These are phyloP conservation scores for Odontocerum albicorne DNA, from an alignment of 2,888 invertebrate species.

Conservation along the genomic window DNA sequence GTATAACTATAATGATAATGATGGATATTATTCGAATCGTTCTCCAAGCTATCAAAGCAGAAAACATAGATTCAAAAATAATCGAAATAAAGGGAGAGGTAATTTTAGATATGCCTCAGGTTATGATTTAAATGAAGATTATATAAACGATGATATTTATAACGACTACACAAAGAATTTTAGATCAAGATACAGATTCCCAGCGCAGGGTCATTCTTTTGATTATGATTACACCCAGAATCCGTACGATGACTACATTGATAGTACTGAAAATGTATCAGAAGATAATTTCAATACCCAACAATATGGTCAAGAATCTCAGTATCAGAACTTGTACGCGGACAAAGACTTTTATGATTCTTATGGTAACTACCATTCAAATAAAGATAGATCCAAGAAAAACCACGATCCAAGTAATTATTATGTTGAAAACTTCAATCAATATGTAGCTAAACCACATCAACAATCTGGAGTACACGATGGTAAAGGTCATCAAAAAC, in stretches of 20 bases:
- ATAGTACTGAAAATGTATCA: slow-evolving; percentile 3
- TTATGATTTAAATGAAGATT: slow-evolving; percentile 16
- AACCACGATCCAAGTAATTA: slow-evolving; percentile 22
- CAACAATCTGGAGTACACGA: background rate
- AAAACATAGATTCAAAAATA: background rate
- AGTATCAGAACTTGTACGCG: slow-evolving; percentile 8
- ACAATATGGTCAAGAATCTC: background rate
- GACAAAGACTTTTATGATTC: slow-evolving; percentile 14
- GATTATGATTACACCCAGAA: slow-evolving; percentile 16
- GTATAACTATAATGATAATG: slow-evolving; percentile 21
- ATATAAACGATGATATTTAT: slow-evolving; percentile 19
- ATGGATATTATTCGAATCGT: slow-evolving; percentile 18
- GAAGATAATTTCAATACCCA: background rate
- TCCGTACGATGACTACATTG: slow-evolving; percentile 7
- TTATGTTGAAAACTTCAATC: slow-evolving; percentile 29
- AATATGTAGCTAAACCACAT: slow-evolving; percentile 20
- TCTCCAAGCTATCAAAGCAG: slow-evolving; percentile 5
- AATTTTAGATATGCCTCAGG: slow-evolving; percentile 24
- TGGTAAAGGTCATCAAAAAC: slow-evolving; percentile 15
- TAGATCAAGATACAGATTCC: background rate
- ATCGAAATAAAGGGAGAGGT: slow-evolving; percentile 1
- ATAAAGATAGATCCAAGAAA: slow-evolving; percentile 10
- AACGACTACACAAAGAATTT: slow-evolving; percentile 16
- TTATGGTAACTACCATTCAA: slow-evolving; percentile 8
- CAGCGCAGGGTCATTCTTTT: background rate